phyloP scores from a whole-genome alignment of 2,888 invertebrate genomes.

The Sarcophaga caerulescens region DNA sequence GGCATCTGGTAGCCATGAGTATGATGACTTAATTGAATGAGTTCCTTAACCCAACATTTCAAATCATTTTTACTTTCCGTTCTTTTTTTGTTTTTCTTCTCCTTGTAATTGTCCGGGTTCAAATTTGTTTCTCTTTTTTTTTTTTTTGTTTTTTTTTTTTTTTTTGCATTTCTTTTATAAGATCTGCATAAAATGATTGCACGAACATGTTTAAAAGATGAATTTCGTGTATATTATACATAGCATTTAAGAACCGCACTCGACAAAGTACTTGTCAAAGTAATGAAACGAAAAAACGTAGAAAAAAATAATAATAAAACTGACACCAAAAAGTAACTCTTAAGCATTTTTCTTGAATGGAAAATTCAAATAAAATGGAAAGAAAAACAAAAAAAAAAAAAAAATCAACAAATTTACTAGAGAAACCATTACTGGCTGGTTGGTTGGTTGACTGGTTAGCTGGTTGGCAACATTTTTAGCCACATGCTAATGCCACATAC shows the following conservation, averaged over 20 bases:
- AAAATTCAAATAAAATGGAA: constrained; percentile 23
- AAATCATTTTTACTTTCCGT: constrained; percentile 3
- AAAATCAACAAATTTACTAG: constrained; percentile 48
- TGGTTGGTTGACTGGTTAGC: neutral
- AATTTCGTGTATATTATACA: constrained; percentile 51
- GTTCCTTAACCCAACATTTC: constrained; percentile 62
- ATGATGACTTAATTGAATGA: constrained; percentile 60
- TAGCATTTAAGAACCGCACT: constrained; percentile 62
- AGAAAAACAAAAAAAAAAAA: constrained; percentile 49
- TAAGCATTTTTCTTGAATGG: constrained; percentile 64
- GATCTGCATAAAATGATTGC: constrained; percentile 52
- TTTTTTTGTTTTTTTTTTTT: constrained; percentile 12
- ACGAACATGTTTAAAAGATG: constrained; percentile 62
- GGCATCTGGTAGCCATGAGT: constrained; percentile 48
- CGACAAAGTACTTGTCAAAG: constrained; percentile 58
- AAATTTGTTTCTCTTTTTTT: constrained; percentile 10
- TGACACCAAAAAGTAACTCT: constrained; percentile 68
- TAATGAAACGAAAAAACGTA: neutral
- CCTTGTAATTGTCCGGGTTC: constrained; percentile 18
- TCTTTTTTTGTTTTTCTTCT: constrained; percentile 29
- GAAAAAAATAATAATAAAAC: constrained; percentile 41
- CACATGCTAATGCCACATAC: neutral
- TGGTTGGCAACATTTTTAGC: neutral
- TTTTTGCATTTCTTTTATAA: neutral
- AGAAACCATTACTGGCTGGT: constrained; percentile 38